These are phyloP conservation scores for Patella depressa DNA, from an alignment of 2,888 invertebrate genomes.

Conservation along the genomic window DNA sequence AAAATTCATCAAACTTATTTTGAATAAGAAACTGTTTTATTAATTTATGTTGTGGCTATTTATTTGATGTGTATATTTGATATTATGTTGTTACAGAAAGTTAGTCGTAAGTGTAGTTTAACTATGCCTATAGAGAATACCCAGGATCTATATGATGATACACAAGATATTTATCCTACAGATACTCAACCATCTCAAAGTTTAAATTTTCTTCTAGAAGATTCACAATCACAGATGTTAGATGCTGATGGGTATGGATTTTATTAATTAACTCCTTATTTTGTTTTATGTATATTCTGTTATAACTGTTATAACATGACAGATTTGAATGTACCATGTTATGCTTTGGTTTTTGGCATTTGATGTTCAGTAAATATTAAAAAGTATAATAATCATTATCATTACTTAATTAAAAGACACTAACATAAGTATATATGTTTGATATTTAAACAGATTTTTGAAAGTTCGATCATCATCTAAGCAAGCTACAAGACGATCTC, in stretches of 20 bases:
- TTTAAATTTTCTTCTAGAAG: slow-evolving; percentile 47
- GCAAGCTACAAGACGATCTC: slow-evolving; percentile 17
- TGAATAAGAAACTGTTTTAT: neutral
- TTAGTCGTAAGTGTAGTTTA: slow-evolving; percentile 23
- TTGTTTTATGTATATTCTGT: no score
- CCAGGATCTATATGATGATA: slow-evolving; percentile 50
- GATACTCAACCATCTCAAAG: slow-evolving; percentile 33
- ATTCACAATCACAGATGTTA: slow-evolving; percentile 58
- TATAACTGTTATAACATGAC: no score
- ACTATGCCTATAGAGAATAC: slow-evolving; percentile 56
- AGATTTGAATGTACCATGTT: no score
- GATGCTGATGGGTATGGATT: slow-evolving; percentile 61
- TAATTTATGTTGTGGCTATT: no score
- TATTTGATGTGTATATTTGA: neutral
- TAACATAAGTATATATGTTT: neutral
- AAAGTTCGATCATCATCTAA: slow-evolving; percentile 44
- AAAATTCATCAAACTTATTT: slow-evolving; percentile 2
- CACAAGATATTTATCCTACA: slow-evolving; percentile 27
- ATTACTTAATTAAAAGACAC: no score
- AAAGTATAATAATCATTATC: no score
- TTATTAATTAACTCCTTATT: neutral
- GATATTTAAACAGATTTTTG: slow-evolving; percentile 38
- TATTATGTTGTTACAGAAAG: neutral
- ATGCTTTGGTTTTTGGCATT: no score
- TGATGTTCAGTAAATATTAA: no score